Conservation (phyloP, 2,797 vertebrate genomes). For the Podarcis lilfordi region DNA sequence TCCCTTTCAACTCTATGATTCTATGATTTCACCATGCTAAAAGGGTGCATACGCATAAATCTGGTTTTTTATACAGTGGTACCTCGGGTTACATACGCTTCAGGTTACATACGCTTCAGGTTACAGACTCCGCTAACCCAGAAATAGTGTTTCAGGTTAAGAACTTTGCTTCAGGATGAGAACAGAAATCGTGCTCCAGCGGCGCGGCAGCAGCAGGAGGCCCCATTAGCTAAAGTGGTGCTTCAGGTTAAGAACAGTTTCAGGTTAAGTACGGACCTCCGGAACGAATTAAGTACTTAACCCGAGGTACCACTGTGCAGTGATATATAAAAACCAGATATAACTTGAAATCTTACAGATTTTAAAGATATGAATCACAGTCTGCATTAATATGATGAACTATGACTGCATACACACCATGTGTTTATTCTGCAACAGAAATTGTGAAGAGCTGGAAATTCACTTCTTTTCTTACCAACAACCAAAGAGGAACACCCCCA, state of each 20-base stretch:
- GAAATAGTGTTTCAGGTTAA: too few species aligned
- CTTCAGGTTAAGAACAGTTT: too few species aligned
- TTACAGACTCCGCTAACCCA: too few species aligned
- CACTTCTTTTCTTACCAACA: neutral
- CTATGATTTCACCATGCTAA: neutral
- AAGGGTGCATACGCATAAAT: neutral
- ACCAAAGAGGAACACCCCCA: neutral
- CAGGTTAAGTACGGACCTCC: too few species aligned
- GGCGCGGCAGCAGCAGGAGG: too few species aligned
- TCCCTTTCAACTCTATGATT: too few species aligned
- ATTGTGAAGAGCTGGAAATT: conserved; percentile 12
- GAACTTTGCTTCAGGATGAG: too few species aligned
- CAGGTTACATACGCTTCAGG: too few species aligned
- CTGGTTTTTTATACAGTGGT: neutral
- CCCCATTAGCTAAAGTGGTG: too few species aligned
- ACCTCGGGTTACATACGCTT: too few species aligned
- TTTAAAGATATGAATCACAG: neutral
- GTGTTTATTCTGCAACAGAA: conserved; percentile 1
- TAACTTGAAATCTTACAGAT: neutral
- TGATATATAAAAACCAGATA: neutral
- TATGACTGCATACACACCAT: neutral
- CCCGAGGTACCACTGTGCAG: neutral
- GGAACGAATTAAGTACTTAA: too few species aligned
- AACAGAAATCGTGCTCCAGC: too few species aligned
- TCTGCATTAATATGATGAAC: neutral